Percentiles rank a stretch among this genome's conserved stretches.
Evolutionary conservation across 2,113 vertebrate genomes (phyloP).

Genomic region (Myotis davidii): DNA sequence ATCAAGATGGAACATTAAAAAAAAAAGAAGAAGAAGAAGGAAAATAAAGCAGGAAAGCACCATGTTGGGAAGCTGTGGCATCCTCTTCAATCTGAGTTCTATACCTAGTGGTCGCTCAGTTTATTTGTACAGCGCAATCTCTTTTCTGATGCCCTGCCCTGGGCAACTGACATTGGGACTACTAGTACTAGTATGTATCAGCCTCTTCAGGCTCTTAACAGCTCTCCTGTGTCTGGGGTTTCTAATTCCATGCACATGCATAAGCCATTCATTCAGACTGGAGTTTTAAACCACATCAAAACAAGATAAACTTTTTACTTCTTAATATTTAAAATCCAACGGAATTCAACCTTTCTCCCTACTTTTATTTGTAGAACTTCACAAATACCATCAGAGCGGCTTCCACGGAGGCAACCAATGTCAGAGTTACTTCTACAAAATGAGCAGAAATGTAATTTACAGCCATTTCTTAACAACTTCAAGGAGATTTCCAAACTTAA

Average conservation of each 20-base stretch:
- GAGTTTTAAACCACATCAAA: neutral
- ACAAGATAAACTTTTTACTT: neutral
- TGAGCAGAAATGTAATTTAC: constrained; percentile 29
- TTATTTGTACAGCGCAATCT: neutral
- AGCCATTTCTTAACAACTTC: constrained; percentile 41
- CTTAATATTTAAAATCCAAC: neutral
- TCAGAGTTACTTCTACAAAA: constrained; percentile 23
- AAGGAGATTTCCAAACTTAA: constrained; percentile 47
- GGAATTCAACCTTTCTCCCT: neutral
- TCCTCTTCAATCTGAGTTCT: neutral
- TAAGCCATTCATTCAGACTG: neutral
- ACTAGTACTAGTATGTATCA: neutral
- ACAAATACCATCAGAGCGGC: neutral
- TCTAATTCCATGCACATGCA: neutral
- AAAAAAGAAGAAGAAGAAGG: neutral
- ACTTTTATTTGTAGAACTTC: neutral
- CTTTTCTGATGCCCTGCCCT: neutral
- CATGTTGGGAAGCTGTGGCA: neutral
- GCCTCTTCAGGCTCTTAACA: neutral
- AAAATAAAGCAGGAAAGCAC: neutral
- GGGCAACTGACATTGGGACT: neutral
- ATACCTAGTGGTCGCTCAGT: no score
- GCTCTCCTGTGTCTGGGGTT: neutral
- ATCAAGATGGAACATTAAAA: neutral
- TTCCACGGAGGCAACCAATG: neutral